These are phyloP conservation scores for Leucopternis melanops DNA, from an alignment of 2,113 vertebrate genomes.

Conservation along the genomic window DNA sequence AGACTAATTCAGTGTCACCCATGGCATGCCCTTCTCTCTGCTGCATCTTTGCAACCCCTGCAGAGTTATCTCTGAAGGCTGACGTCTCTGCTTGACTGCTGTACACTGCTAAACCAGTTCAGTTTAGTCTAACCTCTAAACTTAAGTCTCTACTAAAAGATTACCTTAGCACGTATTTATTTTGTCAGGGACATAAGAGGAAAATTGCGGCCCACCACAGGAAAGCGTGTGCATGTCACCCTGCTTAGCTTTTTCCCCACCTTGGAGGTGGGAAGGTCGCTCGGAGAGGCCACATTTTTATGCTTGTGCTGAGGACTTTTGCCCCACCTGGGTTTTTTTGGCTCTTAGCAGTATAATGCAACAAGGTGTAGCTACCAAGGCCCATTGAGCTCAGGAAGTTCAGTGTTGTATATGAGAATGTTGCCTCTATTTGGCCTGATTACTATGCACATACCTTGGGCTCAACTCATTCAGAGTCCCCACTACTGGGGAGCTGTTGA, in stretches of 20 bases:
- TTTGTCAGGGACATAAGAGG: background rate
- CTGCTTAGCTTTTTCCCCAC: background rate
- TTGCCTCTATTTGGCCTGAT: background rate
- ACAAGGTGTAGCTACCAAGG: background rate
- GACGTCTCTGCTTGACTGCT: background rate
- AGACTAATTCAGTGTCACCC: background rate
- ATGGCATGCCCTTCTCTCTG: background rate
- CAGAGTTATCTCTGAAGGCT: background rate
- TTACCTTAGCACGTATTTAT: background rate
- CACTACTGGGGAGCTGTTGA: background rate
- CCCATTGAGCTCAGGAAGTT: background rate
- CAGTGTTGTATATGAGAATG: background rate
- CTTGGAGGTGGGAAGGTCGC: background rate
- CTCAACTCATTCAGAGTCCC: background rate
- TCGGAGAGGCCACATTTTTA: background rate
- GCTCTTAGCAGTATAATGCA: background rate
- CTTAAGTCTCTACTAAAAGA: background rate
- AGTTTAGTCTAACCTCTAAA: background rate
- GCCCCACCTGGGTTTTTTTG: background rate
- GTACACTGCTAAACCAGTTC: background rate
- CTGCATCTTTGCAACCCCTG: background rate
- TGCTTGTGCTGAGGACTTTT: background rate
- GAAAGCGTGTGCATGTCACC: background rate
- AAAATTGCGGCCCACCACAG: background rate
- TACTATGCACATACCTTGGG: background rate